A percentile compares a stretch with the other conserved stretches of the same genome.
Evolutionary conservation across 2,888 invertebrate species (phyloP).

Genomic region (Drosophila nigritarsus): DNA sequence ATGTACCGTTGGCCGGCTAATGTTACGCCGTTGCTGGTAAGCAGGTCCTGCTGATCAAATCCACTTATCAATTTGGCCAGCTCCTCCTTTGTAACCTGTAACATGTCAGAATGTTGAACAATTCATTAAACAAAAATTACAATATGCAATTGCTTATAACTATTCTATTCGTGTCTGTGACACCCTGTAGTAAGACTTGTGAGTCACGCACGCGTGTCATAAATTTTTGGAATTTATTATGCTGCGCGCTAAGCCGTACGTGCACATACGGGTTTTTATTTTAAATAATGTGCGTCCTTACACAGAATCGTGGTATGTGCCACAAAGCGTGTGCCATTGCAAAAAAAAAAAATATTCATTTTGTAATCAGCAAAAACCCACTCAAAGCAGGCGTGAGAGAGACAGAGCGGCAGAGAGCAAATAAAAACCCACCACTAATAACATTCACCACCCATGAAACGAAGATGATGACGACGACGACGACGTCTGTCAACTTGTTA

Average conservation of each 20-base stretch:
- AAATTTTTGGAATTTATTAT: slow-evolving; percentile 51
- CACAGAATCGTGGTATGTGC: slow-evolving; percentile 9
- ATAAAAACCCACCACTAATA: slow-evolving; percentile 47
- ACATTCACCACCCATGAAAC: slow-evolving; percentile 63
- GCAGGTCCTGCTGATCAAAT: slow-evolving; percentile 94
- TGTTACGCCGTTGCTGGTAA: slow-evolving; percentile 96
- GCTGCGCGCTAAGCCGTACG: slow-evolving; percentile 27
- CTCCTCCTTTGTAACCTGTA: slow-evolving; percentile 96
- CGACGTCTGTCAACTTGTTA: slow-evolving; percentile 64
- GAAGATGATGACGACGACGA: slow-evolving; percentile 47
- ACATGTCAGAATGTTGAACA: slow-evolving; percentile 13
- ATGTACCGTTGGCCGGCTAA: slow-evolving; percentile 97
- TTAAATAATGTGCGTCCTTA: slow-evolving; percentile 49
- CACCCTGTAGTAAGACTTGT: slow-evolving; percentile 5
- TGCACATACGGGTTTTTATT: slow-evolving; percentile 26
- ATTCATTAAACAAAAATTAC: slow-evolving; percentile 8
- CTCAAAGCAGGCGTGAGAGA: slow-evolving; percentile 15
- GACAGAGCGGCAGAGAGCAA: slow-evolving; percentile 26
- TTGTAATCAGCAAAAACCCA: slow-evolving; percentile 46
- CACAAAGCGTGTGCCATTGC: slow-evolving; percentile 18
- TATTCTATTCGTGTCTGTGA: neutral
- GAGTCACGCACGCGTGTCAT: slow-evolving; percentile 63
- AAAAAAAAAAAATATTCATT: slow-evolving; percentile 42
- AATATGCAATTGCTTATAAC: slow-evolving; percentile 1
- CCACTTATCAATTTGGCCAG: slow-evolving; percentile 94